Conservation (phyloP, 2,797 vertebrate genomes). For the Enteromius anoplus region DNA sequence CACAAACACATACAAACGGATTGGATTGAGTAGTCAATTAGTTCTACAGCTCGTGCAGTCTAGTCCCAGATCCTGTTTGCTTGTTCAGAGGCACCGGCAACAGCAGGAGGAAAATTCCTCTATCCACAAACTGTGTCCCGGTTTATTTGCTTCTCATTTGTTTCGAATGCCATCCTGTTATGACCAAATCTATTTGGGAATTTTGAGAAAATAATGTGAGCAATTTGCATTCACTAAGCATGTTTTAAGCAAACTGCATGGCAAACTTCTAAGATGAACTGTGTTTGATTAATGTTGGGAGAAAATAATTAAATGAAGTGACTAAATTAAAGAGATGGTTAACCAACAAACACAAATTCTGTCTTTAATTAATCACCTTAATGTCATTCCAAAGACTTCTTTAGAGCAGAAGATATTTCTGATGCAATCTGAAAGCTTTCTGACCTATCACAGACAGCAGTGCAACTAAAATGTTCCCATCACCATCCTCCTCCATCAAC, state of each 20-base stretch:
- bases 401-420: too few species aligned
- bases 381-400: too few species aligned
- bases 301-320: background rate
- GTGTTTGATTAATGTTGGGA: background rate
- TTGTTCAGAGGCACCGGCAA: background rate
- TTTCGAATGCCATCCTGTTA: background rate
- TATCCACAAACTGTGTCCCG: background rate
- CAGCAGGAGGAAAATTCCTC: constrained; percentile 17
- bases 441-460: too few species aligned
- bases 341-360: too few species aligned
- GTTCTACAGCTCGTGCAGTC: background rate
- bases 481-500: too few species aligned
- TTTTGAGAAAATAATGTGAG: background rate
- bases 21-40: background rate
- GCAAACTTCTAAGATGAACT: background rate
- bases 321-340: background rate
- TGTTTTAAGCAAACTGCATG: background rate
- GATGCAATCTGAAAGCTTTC: too few species aligned
- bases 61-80: background rate
- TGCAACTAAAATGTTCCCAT: too few species aligned
- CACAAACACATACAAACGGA: background rate
- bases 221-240: constrained; percentile 4
- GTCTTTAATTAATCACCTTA: too few species aligned
- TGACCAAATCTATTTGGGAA: background rate
- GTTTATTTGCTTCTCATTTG: constrained; percentile 24